A percentile compares a stretch with the other conserved stretches of the same genome.
Evolutionary conservation across 2,113 vertebrate species (phyloP).

Genomic region (Gallinago paraguaiae): DNA sequence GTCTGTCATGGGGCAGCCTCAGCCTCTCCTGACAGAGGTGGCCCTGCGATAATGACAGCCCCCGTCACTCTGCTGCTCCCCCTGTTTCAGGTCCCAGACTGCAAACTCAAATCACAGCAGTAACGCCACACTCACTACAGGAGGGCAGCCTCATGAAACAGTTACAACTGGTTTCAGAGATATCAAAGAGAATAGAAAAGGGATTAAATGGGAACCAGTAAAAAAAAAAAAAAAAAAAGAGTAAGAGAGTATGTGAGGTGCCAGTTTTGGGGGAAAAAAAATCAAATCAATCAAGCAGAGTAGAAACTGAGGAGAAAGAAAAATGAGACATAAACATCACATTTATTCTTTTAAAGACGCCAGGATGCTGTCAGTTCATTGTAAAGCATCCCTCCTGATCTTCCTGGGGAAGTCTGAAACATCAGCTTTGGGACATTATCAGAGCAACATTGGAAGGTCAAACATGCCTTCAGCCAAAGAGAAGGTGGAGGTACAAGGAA

Average conservation of each 20-base stretch:
- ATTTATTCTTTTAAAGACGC: neutral
- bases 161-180: neutral
- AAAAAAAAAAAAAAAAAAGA: neutral
- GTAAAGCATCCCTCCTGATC: neutral
- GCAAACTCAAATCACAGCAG: neutral
- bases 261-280: neutral
- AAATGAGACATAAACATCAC: neutral
- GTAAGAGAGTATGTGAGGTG: neutral
- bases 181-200: neutral
- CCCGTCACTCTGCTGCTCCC: neutral
- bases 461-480: neutral
- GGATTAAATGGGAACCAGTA: neutral
- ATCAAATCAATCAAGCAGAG: neutral
- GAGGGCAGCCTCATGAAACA: neutral
- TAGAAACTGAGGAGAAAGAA: neutral
- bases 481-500: neutral
- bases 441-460: neutral
- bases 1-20: fast-evolving
- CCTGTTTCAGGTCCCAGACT: neutral
- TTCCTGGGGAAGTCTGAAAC: neutral
- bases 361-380: fast-evolving
- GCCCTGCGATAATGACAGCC: fast-evolving
- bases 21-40: neutral
- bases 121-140: neutral
- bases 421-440: neutral